Evolutionary conservation across 2,888 invertebrate genomes (phyloP).

Genomic region (Spicauda simplicius): DNA sequence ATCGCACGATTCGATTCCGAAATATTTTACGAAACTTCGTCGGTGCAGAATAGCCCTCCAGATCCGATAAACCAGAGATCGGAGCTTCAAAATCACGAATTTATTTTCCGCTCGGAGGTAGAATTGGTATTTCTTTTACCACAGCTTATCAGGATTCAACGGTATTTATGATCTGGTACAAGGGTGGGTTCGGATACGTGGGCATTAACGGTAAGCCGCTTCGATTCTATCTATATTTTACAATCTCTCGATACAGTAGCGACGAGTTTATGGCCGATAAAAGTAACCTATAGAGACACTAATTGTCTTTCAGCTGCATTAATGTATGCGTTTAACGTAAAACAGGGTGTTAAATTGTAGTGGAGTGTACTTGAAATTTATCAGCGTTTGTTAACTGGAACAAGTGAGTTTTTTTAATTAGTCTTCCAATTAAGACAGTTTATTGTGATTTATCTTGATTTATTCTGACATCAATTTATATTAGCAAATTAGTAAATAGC

Average conservation of each 20-base stretch:
- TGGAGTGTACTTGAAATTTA: constrained; percentile 19
- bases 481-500: too few relatives aligned
- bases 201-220: constrained; percentile 62
- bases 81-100: constrained; percentile 32
- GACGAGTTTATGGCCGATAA: constrained; percentile 42
- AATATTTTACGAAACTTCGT: too few relatives aligned
- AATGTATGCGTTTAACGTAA: constrained; percentile 33
- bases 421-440: too few relatives aligned
- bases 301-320: constrained; percentile 33
- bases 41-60: too few relatives aligned
- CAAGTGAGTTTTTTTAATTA: too few relatives aligned
- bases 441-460: too few relatives aligned
- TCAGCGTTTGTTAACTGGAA: background rate
- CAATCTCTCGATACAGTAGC: constrained; percentile 56
- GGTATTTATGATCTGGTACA: constrained; percentile 68
- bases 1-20: too few relatives aligned
- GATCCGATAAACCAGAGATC: constrained; percentile 33
- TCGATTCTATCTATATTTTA: constrained; percentile 65
- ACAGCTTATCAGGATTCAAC: constrained; percentile 65
- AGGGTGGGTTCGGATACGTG: constrained; percentile 57
- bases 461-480: too few relatives aligned
- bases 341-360: constrained; percentile 24
- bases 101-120: constrained; percentile 33
- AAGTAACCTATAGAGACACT: constrained; percentile 33
- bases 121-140: constrained; percentile 53